Evolutionary conservation across 1,140 invertebrate species (phyloP).

Genomic region (Caenorhabditis briggsae): DNA sequence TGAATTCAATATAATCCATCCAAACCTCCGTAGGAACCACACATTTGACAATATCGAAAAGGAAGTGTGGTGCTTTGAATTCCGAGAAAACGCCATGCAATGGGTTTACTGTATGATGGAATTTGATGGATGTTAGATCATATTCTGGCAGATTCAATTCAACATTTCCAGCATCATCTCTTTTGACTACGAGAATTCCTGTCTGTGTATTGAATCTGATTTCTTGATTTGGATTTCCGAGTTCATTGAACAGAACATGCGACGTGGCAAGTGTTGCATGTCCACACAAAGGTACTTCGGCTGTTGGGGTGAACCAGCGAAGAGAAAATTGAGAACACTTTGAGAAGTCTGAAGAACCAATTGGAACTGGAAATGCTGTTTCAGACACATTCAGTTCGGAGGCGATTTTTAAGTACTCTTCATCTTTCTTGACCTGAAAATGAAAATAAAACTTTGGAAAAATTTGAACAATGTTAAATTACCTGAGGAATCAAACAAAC

Average conservation of each 20-base stretch:
- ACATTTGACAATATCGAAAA: slow-evolving; percentile 60
- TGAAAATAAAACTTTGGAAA: neutral
- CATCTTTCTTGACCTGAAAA: slow-evolving; percentile 78
- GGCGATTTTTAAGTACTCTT: slow-evolving; percentile 80
- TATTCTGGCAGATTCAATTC: slow-evolving; percentile 65
- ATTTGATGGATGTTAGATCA: slow-evolving; percentile 54
- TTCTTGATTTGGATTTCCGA: slow-evolving; percentile 54
- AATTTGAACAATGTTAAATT: neutral
- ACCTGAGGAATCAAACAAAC: slow-evolving; percentile 79
- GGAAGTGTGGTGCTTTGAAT: slow-evolving; percentile 57
- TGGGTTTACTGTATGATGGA: slow-evolving; percentile 20
- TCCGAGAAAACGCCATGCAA: slow-evolving; percentile 13
- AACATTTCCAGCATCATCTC: slow-evolving; percentile 62
- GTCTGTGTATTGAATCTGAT: slow-evolving; percentile 19
- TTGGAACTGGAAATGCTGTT: slow-evolving; percentile 81
- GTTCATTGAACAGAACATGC: slow-evolving; percentile 79
- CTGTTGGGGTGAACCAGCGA: slow-evolving; percentile 82
- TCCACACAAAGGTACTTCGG: slow-evolving; percentile 82
- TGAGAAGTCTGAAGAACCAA: slow-evolving; percentile 48
- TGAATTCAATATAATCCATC: neutral
- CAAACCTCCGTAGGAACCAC: slow-evolving; percentile 52
- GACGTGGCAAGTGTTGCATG: slow-evolving; percentile 82
- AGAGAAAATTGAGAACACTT: slow-evolving; percentile 78
- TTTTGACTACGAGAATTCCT: slow-evolving; percentile 61
- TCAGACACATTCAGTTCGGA: slow-evolving; percentile 82